Conservation (phyloP, 2,113 vertebrate genomes). For the Henicopernis longicauda region DNA sequence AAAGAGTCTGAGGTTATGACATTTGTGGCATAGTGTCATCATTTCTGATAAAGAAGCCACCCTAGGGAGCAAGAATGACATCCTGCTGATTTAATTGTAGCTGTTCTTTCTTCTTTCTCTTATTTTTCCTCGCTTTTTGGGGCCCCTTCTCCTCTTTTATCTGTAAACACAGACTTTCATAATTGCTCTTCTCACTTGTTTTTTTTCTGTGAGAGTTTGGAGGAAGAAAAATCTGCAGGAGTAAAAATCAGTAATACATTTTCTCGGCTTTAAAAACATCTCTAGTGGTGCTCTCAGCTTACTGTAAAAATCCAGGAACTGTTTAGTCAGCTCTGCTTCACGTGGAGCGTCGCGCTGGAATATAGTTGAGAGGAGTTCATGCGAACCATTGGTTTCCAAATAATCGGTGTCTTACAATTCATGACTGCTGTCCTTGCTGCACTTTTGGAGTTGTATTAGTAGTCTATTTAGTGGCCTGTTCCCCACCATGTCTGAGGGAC, state of each 20-base stretch:
- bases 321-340: neutral
- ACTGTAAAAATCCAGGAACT: neutral
- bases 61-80: neutral
- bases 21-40: neutral
- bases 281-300: neutral
- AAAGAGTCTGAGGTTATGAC: neutral
- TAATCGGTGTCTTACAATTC: neutral
- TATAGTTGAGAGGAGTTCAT: neutral
- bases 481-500: neutral
- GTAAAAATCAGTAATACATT: neutral
- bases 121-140: neutral
- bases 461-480: rapidly evolving
- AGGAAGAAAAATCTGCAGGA: neutral
- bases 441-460: rapidly evolving
- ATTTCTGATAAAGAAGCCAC: neutral
- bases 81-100: neutral
- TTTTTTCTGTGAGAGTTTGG: neutral
- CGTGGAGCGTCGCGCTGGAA: rapidly evolving
- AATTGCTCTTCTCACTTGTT: neutral
- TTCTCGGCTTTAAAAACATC: neutral
- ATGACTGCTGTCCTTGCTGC: neutral
- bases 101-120: neutral
- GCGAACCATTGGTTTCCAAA: neutral
- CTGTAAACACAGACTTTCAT: neutral
- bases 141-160: neutral